phyloP scores from a whole-genome alignment of 2,797 vertebrate genomes.

The Danio aesculapii region DNA sequence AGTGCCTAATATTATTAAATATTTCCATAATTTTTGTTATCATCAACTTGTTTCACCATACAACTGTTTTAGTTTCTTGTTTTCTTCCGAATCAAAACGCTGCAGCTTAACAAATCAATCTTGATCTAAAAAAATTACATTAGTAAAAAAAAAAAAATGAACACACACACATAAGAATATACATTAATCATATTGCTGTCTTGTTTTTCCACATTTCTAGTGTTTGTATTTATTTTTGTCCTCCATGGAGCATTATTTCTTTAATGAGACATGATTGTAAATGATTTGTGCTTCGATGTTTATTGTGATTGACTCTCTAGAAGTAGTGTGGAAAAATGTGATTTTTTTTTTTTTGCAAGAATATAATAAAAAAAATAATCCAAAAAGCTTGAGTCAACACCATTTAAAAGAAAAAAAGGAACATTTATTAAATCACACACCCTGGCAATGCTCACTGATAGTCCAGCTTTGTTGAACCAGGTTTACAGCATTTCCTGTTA shows the following conservation, averaged over 20 bases:
- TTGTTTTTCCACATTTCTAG: background rate
- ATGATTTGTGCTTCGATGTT: slow-evolving; percentile 6
- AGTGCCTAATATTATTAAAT: background rate
- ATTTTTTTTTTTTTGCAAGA: slow-evolving; percentile 3
- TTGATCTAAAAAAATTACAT: background rate
- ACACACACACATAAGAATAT: background rate
- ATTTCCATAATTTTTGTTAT: background rate
- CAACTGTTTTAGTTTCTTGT: background rate
- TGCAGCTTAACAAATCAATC: background rate
- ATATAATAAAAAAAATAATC: slow-evolving; percentile 10
- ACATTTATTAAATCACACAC: background rate
- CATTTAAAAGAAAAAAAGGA: slow-evolving; percentile 7
- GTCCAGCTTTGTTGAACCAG: slow-evolving; percentile 42
- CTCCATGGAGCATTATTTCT: background rate
- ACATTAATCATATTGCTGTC: background rate
- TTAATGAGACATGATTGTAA: background rate
- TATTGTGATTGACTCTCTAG: slow-evolving; percentile 14
- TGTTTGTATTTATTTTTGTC: slow-evolving; percentile 5
- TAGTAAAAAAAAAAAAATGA: background rate
- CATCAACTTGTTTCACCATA: background rate
- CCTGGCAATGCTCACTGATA: background rate
- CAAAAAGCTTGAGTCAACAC: slow-evolving; percentile 4
- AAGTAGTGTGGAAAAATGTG: background rate
- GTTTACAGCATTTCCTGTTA: slow-evolving; percentile 34
- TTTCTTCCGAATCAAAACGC: background rate